Evolutionary conservation across 1,140 invertebrate genomes (phyloP), one percentile per base, ranked within the genome.

Genomic region (Anthonomus grandis): DNA sequence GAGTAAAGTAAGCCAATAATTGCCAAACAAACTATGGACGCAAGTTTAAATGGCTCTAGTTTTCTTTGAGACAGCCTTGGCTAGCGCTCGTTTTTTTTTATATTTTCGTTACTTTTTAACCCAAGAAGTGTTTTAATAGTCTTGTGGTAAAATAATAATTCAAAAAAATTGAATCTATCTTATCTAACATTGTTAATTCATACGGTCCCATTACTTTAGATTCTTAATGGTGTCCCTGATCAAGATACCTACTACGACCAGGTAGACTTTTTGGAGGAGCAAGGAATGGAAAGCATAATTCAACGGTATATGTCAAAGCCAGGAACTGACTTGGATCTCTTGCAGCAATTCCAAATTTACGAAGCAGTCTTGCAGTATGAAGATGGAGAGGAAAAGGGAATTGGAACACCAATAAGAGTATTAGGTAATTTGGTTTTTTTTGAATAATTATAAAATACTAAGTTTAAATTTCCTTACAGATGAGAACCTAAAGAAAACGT

Each of bases 161-260:
- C n/a, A n/a, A n/a, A n/a, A n/a, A n/a, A n/a, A n/a, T n/a, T n/a
- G n/a, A n/a, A n/a, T n/a, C n/a, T n/a, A n/a, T n/a, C n/a, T 13
- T 34, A 34, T 34, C 2, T 34, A 13, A 41, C 17, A 12, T 41
- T 2, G 38, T 2, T 24, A 45, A 45, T 23, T n/a, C n/a, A n/a
- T n/a, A n/a, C 22, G 12, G 17, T 17, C n/a, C 19, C 19, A 15
- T 18, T 41, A 12, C 9, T 2, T 17, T 13, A 58, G 78, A 94
- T 93, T 22, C 74, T 99, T 12, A 95, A 94, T 72, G 95, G 95
- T 5, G 85, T 98, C 50, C 91, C 93, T 0, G 96, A 98, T 76
- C 92, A 96, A 75, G 95, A 98, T 72, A 93, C 90, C 8, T 99
- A 97, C 73, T 99, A 98, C 70, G 95, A 99, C 76, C 91, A 99